phyloP scores from a whole-genome alignment of 2,888 invertebrate species.

The Seira sanloemensis region DNA sequence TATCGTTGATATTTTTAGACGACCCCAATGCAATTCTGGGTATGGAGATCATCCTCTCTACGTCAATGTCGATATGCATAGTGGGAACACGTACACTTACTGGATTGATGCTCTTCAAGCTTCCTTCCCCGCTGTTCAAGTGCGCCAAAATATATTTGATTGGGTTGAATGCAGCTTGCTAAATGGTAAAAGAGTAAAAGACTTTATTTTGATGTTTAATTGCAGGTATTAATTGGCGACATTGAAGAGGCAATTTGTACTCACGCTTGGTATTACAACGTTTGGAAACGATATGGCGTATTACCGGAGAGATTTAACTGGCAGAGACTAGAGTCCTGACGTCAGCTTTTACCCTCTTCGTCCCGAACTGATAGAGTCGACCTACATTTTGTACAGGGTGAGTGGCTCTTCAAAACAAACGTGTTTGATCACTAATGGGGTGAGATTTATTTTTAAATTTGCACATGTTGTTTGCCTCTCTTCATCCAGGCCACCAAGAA shows the following conservation, averaged over 20 bases:
- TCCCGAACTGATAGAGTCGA: conserved; percentile 81
- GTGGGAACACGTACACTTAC: conserved; percentile 79
- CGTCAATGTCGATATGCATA: conserved; percentile 81
- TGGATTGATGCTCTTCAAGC: conserved; percentile 82
- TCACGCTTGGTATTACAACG: conserved; percentile 80
- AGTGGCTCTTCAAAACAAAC: too few species aligned
- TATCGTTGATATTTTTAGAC: conserved; percentile 73
- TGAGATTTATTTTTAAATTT: conserved; percentile 24
- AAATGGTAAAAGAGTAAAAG: too few species aligned
- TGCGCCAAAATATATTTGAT: conserved; percentile 34
- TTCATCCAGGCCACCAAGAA: conserved; percentile 79
- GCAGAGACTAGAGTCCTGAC: conserved; percentile 78
- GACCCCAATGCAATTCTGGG: conserved; percentile 78
- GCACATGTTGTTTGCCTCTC: not conserved
- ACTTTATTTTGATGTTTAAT: not conserved
- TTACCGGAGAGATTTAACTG: conserved; percentile 79
- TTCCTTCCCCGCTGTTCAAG: conserved; percentile 76
- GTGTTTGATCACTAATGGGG: not conserved
- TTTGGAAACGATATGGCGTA: conserved; percentile 80
- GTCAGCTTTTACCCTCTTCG: conserved; percentile 81
- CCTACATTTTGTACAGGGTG: conserved; percentile 78
- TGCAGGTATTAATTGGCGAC: conserved; percentile 79
- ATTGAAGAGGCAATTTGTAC: conserved; percentile 82
- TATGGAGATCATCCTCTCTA: conserved; percentile 80
- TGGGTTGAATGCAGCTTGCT: not conserved